Evolutionary conservation across 2,888 invertebrate genomes (phyloP).

Genomic region (Rapana venosa): DNA sequence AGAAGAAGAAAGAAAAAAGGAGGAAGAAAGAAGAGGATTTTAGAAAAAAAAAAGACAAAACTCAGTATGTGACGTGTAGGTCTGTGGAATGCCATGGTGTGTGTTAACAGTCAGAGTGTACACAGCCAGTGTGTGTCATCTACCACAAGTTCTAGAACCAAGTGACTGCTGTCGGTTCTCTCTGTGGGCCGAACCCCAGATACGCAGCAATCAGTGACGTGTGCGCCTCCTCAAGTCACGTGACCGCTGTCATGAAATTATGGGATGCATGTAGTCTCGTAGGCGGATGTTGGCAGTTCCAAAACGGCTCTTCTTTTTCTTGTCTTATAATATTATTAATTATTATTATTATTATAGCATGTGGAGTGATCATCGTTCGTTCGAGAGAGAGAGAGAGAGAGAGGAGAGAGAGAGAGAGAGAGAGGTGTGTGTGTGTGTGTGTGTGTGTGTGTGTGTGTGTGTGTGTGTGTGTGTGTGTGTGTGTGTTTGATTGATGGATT

Average conservation of each 20-base stretch:
- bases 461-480: conserved; percentile 17
- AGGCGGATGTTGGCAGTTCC: background rate
- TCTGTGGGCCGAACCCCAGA: too few relatives aligned
- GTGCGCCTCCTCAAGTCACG: conserved; percentile 4
- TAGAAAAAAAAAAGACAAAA: background rate
- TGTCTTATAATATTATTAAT: background rate
- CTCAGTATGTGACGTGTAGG: background rate
- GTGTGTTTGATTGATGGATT: background rate
- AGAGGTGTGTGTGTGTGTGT: conserved; percentile 12
- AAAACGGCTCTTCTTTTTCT: background rate
- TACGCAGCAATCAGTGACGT: too few relatives aligned
- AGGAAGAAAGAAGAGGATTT: background rate
- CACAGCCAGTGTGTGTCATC: too few relatives aligned
- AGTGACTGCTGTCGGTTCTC: too few relatives aligned
- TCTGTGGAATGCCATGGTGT: too few relatives aligned
- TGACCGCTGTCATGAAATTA: background rate
- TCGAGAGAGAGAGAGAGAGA: too few relatives aligned
- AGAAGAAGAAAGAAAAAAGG: too few relatives aligned
- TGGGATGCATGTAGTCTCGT: background rate
- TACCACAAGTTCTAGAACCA: too few relatives aligned
- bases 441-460: conserved; percentile 11
- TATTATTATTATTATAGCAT: too few relatives aligned
- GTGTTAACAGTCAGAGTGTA: too few relatives aligned
- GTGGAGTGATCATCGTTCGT: too few relatives aligned
- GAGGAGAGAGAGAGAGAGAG: too few relatives aligned